phyloP scores from a whole-genome alignment of 2,797 vertebrate genomes.

The Rhadinocentrus ornatus region DNA sequence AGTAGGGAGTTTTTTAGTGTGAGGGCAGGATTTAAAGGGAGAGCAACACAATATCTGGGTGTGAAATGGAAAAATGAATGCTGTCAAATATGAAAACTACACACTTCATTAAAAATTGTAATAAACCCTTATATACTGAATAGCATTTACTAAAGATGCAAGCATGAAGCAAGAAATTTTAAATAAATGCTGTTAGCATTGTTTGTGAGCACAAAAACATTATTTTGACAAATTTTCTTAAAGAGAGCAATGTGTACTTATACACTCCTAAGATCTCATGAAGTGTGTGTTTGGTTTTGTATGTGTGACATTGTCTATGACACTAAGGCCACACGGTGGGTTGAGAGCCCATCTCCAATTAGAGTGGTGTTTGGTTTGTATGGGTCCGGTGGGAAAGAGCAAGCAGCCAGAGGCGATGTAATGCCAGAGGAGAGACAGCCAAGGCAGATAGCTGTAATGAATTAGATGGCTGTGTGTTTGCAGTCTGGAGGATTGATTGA shows the following conservation, averaged over 20 bases:
- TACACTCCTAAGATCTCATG: not conserved
- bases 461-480: slow-evolving; percentile 71
- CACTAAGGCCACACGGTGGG: slow-evolving; percentile 45
- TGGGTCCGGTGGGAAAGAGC: slow-evolving; percentile 48
- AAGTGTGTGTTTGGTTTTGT: not conserved
- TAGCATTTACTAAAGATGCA: not conserved
- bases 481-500: slow-evolving; percentile 73
- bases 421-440: slow-evolving; percentile 66
- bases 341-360: slow-evolving; percentile 49
- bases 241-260: not conserved
- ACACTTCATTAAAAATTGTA: not conserved
- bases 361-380: slow-evolving; percentile 64
- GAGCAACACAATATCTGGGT: not conserved
- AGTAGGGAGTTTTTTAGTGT: not conserved
- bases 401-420: slow-evolving; percentile 57
- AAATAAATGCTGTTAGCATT: not conserved
- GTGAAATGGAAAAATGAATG: not conserved
- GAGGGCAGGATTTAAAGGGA: not conserved
- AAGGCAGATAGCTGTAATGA: slow-evolving; percentile 70
- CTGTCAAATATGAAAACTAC: not conserved
- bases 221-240: not conserved
- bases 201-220: not conserved
- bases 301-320: slow-evolving; percentile 31
- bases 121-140: not conserved
- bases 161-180: not conserved